Conservation (phyloP, 2,888 invertebrate species). For the Drosophila sordidula region DNA sequence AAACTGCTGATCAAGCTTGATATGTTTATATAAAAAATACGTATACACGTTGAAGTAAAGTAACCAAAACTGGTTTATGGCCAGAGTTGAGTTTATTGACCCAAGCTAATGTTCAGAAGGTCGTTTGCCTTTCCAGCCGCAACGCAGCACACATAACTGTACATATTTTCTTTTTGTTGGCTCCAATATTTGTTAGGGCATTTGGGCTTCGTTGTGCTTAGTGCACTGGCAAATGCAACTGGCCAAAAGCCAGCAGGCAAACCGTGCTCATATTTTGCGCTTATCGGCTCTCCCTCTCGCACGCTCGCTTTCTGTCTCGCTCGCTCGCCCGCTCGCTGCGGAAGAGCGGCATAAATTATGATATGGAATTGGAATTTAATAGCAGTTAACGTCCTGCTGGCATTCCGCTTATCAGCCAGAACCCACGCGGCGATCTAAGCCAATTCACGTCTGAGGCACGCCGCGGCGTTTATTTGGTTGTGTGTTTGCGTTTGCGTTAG, state of each 20-base stretch:
- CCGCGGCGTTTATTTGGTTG: conserved; percentile 22
- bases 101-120: too few relatives aligned
- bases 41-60: too few relatives aligned
- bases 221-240: conserved; percentile 30
- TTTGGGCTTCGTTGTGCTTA: conserved; percentile 1
- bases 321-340: conserved; percentile 10
- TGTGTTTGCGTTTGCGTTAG: neutral
- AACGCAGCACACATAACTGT: too few relatives aligned
- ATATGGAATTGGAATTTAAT: conserved; percentile 42
- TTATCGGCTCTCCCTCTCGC: conserved; percentile 25
- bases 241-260: conserved; percentile 51
- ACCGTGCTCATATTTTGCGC: conserved; percentile 6
- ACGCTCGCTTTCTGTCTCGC: neutral
- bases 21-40: too few relatives aligned
- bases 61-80: too few relatives aligned
- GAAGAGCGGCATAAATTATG: conserved; percentile 60
- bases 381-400: neutral
- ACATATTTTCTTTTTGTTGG: too few relatives aligned
- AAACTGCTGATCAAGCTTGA: too few relatives aligned
- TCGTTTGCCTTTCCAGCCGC: too few relatives aligned
- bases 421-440: neutral
- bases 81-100: too few relatives aligned
- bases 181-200: conserved; percentile 15
- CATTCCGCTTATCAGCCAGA: conserved; percentile 27
- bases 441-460: conserved; percentile 14